Base-by-base conservation (phyloP, 2,113 vertebrate species). In the Rhineura floridana region DNA sequence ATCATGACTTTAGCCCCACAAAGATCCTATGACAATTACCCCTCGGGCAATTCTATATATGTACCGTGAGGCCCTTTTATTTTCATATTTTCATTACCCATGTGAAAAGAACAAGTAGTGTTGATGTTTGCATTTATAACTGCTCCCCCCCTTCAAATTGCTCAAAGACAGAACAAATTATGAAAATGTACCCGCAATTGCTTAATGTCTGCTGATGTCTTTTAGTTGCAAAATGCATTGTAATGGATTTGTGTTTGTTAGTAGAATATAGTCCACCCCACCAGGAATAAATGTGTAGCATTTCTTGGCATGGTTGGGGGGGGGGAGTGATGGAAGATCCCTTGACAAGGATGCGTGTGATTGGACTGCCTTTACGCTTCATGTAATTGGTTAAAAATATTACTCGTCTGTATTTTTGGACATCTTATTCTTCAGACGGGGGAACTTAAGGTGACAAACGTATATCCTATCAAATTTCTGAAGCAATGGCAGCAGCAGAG, bases 61-160 rank as follows among this genome's bases (percentile, higher is more conserved):
- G 28, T 6, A 59, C 55, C 19, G 36, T 82, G 46, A 70, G n/a
- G 10, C 44, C 33, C 6, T 48, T 33, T 83, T 23, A 6, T 28
- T 44, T 83, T 44, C 44, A 30, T 85, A 30, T 79, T 79, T 85
- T 55, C 73, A 86, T 73, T 46, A 46, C 59, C 62, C 83, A 75
- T 67, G 19, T 65, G 42, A 23, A 76, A 59, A 21, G 52, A 85
- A 85, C 73, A 87, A 62, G 85, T 86, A 44, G 44, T 39, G 75
- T 86, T 67, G 19, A 1, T 69, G 80, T 87, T 69, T 70, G 13
- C 46, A 69, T 79, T 70, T 52, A 30, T 55, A 39, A n/a, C 3
- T n/a, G n/a, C n/a, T n/a, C 76, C 70, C 21, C 55, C 50, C 21
- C 30, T 36, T 52, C 85, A 52, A 79, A 52, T 79, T 52, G n/a